These are phyloP conservation scores for Lacerta viridis DNA, from an alignment of 2,797 vertebrate species.

Conservation along the genomic window DNA sequence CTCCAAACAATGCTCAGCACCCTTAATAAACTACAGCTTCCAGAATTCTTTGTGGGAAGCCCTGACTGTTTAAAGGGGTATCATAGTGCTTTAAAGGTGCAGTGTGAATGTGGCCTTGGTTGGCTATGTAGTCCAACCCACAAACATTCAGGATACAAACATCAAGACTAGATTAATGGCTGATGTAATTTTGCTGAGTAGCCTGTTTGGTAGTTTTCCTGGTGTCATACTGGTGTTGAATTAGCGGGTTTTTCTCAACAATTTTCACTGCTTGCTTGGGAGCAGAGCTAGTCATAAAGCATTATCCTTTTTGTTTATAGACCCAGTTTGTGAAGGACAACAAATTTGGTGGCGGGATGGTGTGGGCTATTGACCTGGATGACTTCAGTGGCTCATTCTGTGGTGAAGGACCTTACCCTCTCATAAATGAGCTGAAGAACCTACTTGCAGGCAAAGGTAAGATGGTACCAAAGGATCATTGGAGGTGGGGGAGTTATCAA, in stretches of 20 bases:
- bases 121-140: too few relatives aligned
- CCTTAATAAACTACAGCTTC: too few relatives aligned
- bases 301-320: constrained; percentile 13
- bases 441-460: constrained; percentile 36
- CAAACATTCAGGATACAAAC: background rate
- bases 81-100: too few relatives aligned
- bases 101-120: too few relatives aligned
- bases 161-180: background rate
- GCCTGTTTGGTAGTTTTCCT: background rate
- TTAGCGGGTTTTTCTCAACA: too few relatives aligned
- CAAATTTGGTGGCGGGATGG: constrained; percentile 59
- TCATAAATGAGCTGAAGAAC: constrained; percentile 50
- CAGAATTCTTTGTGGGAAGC: too few relatives aligned
- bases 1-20: too few relatives aligned
- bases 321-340: constrained; percentile 54
- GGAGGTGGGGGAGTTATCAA: background rate
- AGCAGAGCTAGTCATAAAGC: background rate
- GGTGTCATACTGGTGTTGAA: background rate
- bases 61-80: too few relatives aligned
- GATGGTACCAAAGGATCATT: background rate
- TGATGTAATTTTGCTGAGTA: background rate
- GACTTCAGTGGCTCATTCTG: constrained; percentile 62
- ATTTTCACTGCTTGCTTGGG: background rate
- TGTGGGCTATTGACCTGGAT: constrained; percentile 63
- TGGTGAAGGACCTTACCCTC: constrained; percentile 49